Evolutionary conservation across 2,888 invertebrate genomes (phyloP), one percentile per base, ranked within the genome.

Genomic region (Apoda limacodes): DNA sequence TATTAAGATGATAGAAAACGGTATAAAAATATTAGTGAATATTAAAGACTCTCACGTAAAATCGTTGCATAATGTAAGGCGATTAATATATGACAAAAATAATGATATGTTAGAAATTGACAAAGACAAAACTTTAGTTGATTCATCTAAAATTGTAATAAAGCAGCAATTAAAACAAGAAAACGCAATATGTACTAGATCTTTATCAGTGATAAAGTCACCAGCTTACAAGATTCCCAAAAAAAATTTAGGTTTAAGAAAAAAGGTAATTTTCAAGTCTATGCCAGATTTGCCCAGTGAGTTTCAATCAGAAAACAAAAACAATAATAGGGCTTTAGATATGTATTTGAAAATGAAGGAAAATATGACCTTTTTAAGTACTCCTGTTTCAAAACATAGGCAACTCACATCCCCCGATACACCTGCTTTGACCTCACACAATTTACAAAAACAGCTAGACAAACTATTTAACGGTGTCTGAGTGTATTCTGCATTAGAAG

Each of bases 341-440:
- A 63, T 76, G 55, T 78, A 80, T 17, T 57, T 75, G 65, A 49
- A 71, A 37, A 67, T 74, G 60, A 80, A 75, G 25, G 59, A 67
- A 37, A 55, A 63, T 5, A 65, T 76, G 63, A 58, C 61, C 26
- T 80, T 75, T 37, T 42, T 80, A 17, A 65, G 50, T 28, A 78
- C 80, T 5, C 80, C 78, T 3, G 39, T 55, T 9, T 46, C 52
- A 1, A 69, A 65, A 37, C 40, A 45, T 13, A 43, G 40, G 1
- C 5, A 34, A 40, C 5, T 9, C 26, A 2, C 29, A 5, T 36
- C 48, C 1, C 57, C 57, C 0, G 62, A 71, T 34, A 75, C 78
- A 2, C 78, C 78, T 1, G 56, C 62, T 1, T 39, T 63, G 0
- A 75, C 68, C 3, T 75, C 75, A 14, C 55, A 60, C 25, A 78